Evolutionary conservation across 1,140 invertebrate genomes (phyloP), one percentile per base, ranked within the genome.

Genomic region (Heliconius congener): DNA sequence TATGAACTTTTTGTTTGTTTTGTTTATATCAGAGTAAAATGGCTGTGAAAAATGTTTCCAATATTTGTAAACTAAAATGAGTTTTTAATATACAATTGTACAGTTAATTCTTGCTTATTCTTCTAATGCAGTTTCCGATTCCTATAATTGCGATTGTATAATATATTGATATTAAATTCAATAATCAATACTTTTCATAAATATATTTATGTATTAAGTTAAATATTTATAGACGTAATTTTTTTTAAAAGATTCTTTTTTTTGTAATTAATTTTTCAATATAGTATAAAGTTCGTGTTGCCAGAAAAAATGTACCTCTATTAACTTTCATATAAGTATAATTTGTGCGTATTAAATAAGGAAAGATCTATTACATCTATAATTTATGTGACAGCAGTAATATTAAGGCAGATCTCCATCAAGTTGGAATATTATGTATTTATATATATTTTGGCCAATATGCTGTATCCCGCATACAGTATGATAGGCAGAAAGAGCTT

Each of bases 11-110:
- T 70, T 42, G 5, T 66, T 60, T 1, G 8, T 46, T 73, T 42
- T 60, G 19, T 76, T 70, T 46, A 39, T 77, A 77, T 75, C 81
- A 46, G 13, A 46, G 74, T 82, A 83, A 82, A 78, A 81, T 82
- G 86, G 86, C 86, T 87, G 86, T 87, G 86, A 84, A 82, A 52
- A 78, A 80, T 79, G 71, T 85, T 87, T 87, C 84, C 85, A 84
- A 77, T 83, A 75, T 50, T 19, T 0, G 30, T 76, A 70, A 16
- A 76, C 23, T 66, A 16, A 11, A 66, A 66, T 66, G 11, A 16
- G 11, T 66, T 27, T n/a, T 9, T 66, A 66, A 13, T 66, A 11
- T 42, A 42, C 42, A 42, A 3, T 42, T 66, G 57, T 66, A 66
- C 11, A 66, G 57, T 27, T 23, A 4, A 4, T 66, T 27, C 9